Evolutionary conservation across 2,888 invertebrate genomes (phyloP).

Genomic region (Agonopterix arenella): DNA sequence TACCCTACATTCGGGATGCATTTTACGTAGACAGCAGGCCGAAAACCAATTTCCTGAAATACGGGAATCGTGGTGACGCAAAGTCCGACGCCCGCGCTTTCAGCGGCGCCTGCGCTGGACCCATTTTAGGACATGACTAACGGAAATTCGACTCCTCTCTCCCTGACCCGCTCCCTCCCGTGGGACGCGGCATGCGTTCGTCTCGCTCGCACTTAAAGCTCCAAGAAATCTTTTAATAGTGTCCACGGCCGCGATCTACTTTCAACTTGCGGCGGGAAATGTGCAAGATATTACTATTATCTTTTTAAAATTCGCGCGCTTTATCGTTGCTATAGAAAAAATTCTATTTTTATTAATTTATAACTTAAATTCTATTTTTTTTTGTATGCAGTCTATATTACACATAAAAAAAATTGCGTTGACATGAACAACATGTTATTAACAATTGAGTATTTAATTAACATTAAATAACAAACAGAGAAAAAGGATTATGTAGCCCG

Average conservation of each 20-base stretch:
- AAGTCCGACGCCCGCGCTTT: conserved; percentile 74
- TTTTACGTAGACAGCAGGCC: conserved; percentile 44
- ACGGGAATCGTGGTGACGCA: conserved; percentile 71
- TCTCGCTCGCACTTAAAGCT: conserved; percentile 74
- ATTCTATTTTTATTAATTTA: too few relatives aligned
- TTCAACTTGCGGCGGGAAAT: conserved; percentile 73
- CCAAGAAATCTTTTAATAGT: conserved; percentile 78
- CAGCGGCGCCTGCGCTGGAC: conserved; percentile 77
- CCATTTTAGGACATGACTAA: conserved; percentile 85
- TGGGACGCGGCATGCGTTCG: conserved; percentile 50
- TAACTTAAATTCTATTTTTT: too few relatives aligned
- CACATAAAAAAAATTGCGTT: too few relatives aligned
- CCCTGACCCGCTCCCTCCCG: conserved; percentile 69
- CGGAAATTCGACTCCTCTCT: conserved; percentile 80
- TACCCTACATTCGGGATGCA: conserved; percentile 45
- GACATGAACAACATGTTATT: too few relatives aligned
- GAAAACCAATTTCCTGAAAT: conserved; percentile 67
- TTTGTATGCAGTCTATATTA: too few relatives aligned
- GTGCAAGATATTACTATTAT: conserved; percentile 42
- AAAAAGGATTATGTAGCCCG: too few relatives aligned
- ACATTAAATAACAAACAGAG: too few relatives aligned
- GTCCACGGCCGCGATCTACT: conserved; percentile 78
- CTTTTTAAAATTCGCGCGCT: conserved; percentile 38
- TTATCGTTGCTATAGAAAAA: conserved; percentile 11
- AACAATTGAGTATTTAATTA: too few relatives aligned